Evolutionary conservation across 2,888 invertebrate species (phyloP), one percentile per base, ranked within the genome.

Genomic region (Apodemia duryi): DNA sequence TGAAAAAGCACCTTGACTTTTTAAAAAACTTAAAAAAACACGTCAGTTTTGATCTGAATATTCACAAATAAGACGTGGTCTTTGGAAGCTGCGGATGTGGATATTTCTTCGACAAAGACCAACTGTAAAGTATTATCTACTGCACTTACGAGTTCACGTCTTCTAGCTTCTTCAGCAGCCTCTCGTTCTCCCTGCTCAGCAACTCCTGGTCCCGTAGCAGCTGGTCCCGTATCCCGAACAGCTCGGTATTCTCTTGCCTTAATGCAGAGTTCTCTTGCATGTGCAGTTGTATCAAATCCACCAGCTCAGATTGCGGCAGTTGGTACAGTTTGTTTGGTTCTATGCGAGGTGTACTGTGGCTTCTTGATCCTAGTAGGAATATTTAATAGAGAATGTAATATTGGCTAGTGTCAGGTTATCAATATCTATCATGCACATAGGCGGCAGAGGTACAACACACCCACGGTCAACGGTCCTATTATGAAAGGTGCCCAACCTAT

Each of bases 131-230:
- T 43, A 2, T 10, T 43, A 13, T 13, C 46, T 54, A 13, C 46
- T 54, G 29, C 54, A 94, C 95, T 94, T 90, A 97, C 97, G 95
- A 94, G 85, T 96, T 97, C 67, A 97, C 96, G 85, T 97, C 97
- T 83, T 98, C 98, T 65, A 98, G 86, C 85, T 97, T 97, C 83
- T 96, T 96, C 65, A 97, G 86, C 68, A 98, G 91, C 64, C 97
- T 91, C 81, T 98, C 98, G 77, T 98, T 98, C 85, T 98, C 98
- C 65, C 97, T 91, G 77, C 97, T 97, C 41, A 98, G 95, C 51
- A 97, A 84, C 83, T 98, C 98, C 81, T 98, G 98, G 82, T 98
- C 98, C 11, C 97, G 87, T 71, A 97, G 93, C 68, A 98, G 93
- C 71, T 95, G 93, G 80, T 98, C 97, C 62, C 97, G 90, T 0